A percentile compares a stretch with the other conserved stretches of the same genome.
phyloP scores from a whole-genome alignment of 2,113 vertebrate species.

The Clarias batrachus region DNA sequence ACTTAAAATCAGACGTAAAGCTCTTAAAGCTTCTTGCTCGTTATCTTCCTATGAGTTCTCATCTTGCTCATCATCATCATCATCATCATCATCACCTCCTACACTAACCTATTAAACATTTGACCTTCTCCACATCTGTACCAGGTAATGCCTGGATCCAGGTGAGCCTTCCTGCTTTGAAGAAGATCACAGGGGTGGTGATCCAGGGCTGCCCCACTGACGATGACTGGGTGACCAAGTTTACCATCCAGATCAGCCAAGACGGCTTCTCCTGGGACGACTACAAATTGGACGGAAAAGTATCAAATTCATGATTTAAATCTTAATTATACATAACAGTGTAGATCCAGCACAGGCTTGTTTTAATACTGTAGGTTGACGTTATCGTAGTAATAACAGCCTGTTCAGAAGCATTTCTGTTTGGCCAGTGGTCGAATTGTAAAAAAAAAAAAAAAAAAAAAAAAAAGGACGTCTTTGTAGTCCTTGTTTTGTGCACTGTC shows the following conservation, averaged over 20 bases:
- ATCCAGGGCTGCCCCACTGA: slow-evolving; percentile 71
- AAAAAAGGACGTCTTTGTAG: no score
- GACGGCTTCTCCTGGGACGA: slow-evolving; percentile 67
- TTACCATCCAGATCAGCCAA: slow-evolving; percentile 71
- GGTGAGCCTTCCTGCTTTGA: slow-evolving; percentile 63
- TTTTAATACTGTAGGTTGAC: not conserved
- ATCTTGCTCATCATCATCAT: not conserved
- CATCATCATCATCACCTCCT: no score
- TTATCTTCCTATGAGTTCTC: not conserved
- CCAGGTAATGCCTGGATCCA: slow-evolving; percentile 71
- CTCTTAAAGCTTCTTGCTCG: not conserved
- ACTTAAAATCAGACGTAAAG: not conserved
- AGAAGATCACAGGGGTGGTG: slow-evolving; percentile 73
- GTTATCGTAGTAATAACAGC: not conserved
- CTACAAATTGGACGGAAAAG: slow-evolving; percentile 66
- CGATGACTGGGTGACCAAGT: slow-evolving; percentile 73
- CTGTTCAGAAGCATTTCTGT: not conserved
- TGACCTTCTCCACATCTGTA: not conserved
- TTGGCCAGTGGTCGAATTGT: no score
- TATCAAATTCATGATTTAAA: slow-evolving; percentile 25
- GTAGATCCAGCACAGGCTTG: not conserved
- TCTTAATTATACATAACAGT: not conserved
- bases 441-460: no score
- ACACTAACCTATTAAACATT: not conserved
- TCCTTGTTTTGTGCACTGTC: no score